Evolutionary conservation across 2,797 vertebrate species (phyloP), one percentile per base, ranked within the genome.

Genomic region (Paguma larvata): DNA sequence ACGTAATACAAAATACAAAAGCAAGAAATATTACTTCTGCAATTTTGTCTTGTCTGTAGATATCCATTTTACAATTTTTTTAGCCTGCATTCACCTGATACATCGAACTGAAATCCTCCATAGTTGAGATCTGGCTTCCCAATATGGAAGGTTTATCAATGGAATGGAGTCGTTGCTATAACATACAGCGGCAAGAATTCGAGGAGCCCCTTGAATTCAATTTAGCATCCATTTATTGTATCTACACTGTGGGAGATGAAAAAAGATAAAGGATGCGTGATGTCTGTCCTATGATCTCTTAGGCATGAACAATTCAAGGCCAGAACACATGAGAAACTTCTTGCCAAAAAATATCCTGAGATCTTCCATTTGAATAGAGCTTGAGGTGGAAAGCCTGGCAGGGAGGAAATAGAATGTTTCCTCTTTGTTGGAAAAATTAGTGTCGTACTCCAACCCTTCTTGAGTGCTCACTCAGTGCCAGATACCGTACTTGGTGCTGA

Each of bases 331-430:
- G 30, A 30, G 15, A 73, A 59, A 89, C 3, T 21, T 16, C n/a
- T 53, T 83, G 65, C 48, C 72, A 72, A 77, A 84, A 97, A 87
- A 88, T n/a, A 53, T 38, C 48, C 48, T 23, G 46, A 94, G 68
- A 95, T 41, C 56, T 72, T 82, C 91, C 68, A 62, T 84, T 80
- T 87, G 12, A 88, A 67, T 62, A 72, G 48, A 53, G 51, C 21
- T 65, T 85, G 44, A 23, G n/a, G 8, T 41, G 23, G 7, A 85
- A 94, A 83, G 5, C 2, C 27, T 93, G 48, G 2, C 30, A 85
- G 32, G 38, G 13, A 51, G 25, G 59, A 51, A 91, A 86, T 15
- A 75, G 11, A 92, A 6, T 10, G 68, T 68, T 83, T 75, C 56
- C n/a, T 91, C 7, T 44, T 62, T 94, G 23, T 41, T 93, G 41